Evolutionary conservation across 2,113 vertebrate species (phyloP), one percentile per base, ranked within the genome.

Genomic region (Lipophrys pholis): DNA sequence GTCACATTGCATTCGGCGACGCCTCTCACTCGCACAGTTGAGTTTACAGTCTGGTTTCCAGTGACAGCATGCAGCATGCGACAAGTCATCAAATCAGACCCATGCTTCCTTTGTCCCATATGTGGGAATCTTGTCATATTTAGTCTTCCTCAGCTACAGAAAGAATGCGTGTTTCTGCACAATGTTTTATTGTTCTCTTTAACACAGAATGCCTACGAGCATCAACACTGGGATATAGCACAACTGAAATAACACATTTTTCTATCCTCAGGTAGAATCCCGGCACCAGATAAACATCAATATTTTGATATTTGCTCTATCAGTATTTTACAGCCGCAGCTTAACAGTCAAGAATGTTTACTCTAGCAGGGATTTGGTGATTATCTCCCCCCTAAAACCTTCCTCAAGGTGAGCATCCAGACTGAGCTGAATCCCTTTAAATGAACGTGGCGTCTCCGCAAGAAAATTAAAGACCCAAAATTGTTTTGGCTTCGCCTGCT

Each of bases 1-100:
- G 81, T 89, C 87, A 90, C 83, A 56, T 74, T 83, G 81, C 75
- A 74, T 87, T 85, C 76, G 84, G 84, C 76, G 15, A 76, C 73
- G 67, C 69, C 78, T 89, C 74, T 82, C 85, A 60, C 73, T 85
- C 41, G 49, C 86, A 75, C 74, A 52, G 70, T 80, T 36, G 80
- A 80, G 78, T 83, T 83, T 76, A 77, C 75, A 80, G 73, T 79
- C 84, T 66, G 59, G 72, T 67, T 90, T 82, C 75, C 57, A 78
- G 70, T 69, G 62, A 68, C 59, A 30, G 76, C 61, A 72, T 53
- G 70, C 69, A 73, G 79, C 73, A 49, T 66, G 70, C 63, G 69
- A 76, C 73, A 76, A 78, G 78, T 81, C 73, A 77, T 87, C 85
- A 75, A 65, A 73, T 69, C 69, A 73, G 66, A 82, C 66, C 66